Conservation (phyloP, 2,888 invertebrate genomes). For the Zygogramma bicolorata region DNA sequence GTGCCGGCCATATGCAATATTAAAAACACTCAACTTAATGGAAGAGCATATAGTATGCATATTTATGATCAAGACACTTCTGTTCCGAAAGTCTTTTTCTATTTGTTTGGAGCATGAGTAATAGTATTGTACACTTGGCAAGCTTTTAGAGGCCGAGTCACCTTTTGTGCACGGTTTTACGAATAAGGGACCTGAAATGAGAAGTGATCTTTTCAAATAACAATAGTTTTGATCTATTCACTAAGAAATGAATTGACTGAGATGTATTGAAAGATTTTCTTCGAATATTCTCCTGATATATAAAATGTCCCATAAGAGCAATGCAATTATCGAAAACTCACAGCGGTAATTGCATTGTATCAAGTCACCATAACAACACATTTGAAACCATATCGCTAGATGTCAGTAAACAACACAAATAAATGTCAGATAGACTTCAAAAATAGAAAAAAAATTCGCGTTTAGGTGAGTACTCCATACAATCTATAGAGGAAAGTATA, state of each 20-base stretch:
- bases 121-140: constrained; percentile 28
- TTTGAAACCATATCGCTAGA: too few relatives aligned
- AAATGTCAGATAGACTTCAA: too few relatives aligned
- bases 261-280: neutral
- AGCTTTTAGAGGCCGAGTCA: constrained; percentile 26
- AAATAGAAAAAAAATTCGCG: too few relatives aligned
- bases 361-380: too few relatives aligned
- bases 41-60: constrained; percentile 40
- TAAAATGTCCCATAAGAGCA: neutral
- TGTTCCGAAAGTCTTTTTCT: constrained; percentile 33
- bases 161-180: constrained; percentile 13
- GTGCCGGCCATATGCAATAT: constrained; percentile 37
- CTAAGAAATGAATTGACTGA: too few relatives aligned
- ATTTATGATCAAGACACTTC: constrained; percentile 39
- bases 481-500: too few relatives aligned
- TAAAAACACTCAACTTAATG: constrained; percentile 45
- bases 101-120: constrained; percentile 33
- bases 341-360: too few relatives aligned
- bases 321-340: too few relatives aligned
- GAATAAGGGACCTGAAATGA: neutral
- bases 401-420: too few relatives aligned
- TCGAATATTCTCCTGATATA: neutral
- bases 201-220: neutral
- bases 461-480: too few relatives aligned
- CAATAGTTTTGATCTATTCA: neutral